Conservation (phyloP, 2,113 vertebrate species). For the Arothron firmamentum region DNA sequence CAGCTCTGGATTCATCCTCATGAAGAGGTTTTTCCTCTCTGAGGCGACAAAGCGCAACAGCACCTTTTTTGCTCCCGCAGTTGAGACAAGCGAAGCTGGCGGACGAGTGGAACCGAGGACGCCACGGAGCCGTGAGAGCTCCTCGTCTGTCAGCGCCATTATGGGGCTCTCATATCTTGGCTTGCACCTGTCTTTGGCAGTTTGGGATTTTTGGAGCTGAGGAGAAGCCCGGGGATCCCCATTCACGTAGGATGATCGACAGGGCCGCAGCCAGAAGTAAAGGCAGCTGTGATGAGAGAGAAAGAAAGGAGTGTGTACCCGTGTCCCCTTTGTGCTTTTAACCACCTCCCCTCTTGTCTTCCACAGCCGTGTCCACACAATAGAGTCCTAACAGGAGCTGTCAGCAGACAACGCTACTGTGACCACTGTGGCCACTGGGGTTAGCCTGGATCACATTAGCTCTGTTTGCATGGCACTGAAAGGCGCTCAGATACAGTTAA, state of each 20-base stretch:
- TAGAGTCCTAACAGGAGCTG: constrained; percentile 80
- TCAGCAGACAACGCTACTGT: constrained; percentile 75
- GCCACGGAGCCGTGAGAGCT: constrained; percentile 36
- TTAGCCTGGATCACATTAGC: constrained; percentile 69
- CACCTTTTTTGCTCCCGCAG: constrained; percentile 42
- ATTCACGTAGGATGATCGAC: constrained; percentile 46
- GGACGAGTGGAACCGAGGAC: constrained; percentile 38
- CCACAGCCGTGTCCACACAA: constrained; percentile 70
- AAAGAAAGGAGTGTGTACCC: constrained; percentile 49
- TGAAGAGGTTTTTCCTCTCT: neutral
- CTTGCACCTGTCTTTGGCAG: constrained; percentile 65
- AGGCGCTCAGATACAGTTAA: constrained; percentile 66
- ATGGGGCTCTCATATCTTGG: constrained; percentile 56
- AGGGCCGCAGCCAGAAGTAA: constrained; percentile 36
- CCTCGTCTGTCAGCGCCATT: constrained; percentile 61
- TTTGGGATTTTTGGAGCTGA: constrained; percentile 35
- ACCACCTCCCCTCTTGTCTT: constrained; percentile 67
- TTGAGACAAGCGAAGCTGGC: constrained; percentile 40
- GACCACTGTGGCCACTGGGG: constrained; percentile 53
- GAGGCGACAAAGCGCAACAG: constrained; percentile 33
- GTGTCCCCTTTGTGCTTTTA: constrained; percentile 68
- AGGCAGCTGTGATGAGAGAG: constrained; percentile 59
- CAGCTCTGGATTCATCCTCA: too few species aligned
- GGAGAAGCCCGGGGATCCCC: constrained; percentile 39
- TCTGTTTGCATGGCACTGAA: constrained; percentile 79